Evolutionary conservation across 2,113 vertebrate species (phyloP).

Genomic region (Riparia riparia): DNA sequence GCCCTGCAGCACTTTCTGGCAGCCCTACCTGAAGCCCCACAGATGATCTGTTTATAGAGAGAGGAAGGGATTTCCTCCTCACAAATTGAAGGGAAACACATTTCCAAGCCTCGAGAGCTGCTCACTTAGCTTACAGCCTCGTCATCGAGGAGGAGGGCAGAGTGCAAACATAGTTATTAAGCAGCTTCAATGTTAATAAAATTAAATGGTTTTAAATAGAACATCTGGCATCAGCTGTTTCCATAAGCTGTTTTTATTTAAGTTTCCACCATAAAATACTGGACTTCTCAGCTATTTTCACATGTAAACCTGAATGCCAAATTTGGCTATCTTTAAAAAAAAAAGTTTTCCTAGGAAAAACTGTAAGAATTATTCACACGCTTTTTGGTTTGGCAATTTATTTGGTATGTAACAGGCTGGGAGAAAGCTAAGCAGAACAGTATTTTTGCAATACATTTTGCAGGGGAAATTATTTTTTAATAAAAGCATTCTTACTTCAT

Average conservation of each 20-base stretch:
- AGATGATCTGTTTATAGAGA: slow-evolving; percentile 28
- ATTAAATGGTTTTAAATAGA: slow-evolving; percentile 18
- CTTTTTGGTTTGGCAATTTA: background rate
- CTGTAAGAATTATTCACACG: background rate
- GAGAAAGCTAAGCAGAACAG: background rate
- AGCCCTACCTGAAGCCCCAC: background rate
- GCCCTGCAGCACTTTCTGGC: background rate
- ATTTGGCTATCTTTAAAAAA: background rate
- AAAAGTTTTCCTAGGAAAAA: background rate
- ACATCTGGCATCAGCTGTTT: slow-evolving; percentile 20
- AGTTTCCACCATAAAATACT: background rate
- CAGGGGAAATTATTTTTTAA: background rate
- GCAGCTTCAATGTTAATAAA: slow-evolving; percentile 1
- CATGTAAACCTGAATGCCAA: background rate
- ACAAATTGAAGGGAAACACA: background rate
- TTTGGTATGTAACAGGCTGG: background rate
- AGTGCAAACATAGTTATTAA: background rate
- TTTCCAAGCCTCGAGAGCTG: background rate
- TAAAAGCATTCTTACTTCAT: background rate
- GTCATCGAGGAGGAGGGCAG: background rate
- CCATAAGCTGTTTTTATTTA: slow-evolving; percentile 3
- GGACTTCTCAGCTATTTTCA: background rate
- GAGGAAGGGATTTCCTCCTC: slow-evolving; percentile 13
- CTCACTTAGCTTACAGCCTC: background rate
- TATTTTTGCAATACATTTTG: background rate